Evolutionary conservation across 1,140 invertebrate genomes (phyloP), one percentile per base, ranked within the genome.

Genomic region (Drosophila sp.): DNA sequence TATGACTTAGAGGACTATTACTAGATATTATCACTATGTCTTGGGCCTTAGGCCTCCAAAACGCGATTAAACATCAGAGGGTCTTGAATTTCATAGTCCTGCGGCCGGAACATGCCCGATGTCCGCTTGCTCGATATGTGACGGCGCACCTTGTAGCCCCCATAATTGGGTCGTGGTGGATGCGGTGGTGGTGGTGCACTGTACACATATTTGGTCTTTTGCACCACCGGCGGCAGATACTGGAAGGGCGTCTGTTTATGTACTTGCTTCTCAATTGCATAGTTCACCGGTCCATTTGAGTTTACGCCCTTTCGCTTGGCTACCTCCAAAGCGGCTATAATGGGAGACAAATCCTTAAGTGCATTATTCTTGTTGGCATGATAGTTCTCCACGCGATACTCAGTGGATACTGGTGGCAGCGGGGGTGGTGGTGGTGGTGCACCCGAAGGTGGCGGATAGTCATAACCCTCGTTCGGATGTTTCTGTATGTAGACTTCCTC

Each of bases 391-490:
- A 90, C 86, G 1, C 74, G 57, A 25, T 84, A 89, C 1, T 89
- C 85, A 4, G 60, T 78, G n/a, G 11, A 17, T 3, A 50, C 11
- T 7, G 57, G 56, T 0, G 76, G 50, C 0, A 57, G 33, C 8
- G 67, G 44, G 0, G 71, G 66, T 2, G 57, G 47, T n/a, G 67
- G 17, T 3, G 58, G 54, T 5, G 57, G n/a, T 6, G 61, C 41
- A 11, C 64, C 41, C 1, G 67, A 6, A 1, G 82, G 75, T 3
- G 80, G 76, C 17, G 74, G 61, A 27, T 91, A 91, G 7, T 91
- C 90, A 54, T 91, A 91, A 47, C 90, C 90, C 63, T 91, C 90
- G 8, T 91, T 91, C 1, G 90, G 90, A 67, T 91, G 90, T 60
- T 91, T 91, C 47, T 90, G 80, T 44, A 91, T 82, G 38, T 91